Evolutionary conservation across 1,140 invertebrate species (phyloP), one percentile per base, ranked within the genome.

Genomic region (Neodiprion fabricii): DNA sequence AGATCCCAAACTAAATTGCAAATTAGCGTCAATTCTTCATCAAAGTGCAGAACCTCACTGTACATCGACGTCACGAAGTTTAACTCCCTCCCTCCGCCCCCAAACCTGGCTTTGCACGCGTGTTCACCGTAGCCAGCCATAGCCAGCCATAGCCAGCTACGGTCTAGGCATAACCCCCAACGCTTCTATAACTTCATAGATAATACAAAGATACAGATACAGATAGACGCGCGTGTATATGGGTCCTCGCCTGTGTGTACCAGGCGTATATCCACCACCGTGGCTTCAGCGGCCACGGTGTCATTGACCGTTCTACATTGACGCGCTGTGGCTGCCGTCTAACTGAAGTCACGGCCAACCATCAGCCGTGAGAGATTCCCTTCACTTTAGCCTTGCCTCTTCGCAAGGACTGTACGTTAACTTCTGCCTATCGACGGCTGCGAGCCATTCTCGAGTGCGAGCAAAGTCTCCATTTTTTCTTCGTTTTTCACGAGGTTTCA

Each of bases 261-360:
- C 74, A 80, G 79, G 73, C 77, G 76, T 77, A 23, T 11, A 70
- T 47, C 71, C 40, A 28, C 23, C 67, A 40, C 66, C 21, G 78
- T 74, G 75, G 76, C 77, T 72, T 73, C 78, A 77, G 76, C 78
- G 80, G 80, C 78, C 72, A 75, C 78, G 76, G 81, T 87, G 86
- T 88, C 86, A 88, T 86, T 84, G 87, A 88, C 87, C 86, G 87
- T 88, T 88, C 87, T 88, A 88, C 86, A 88, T 88, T 88, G 86
- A 88, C 87, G 86, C 86, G 85, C 81, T 87, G 84, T 82, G 83
- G 82, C 82, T 80, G 84, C 83, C 85, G 85, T 82, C 84, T 84
- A 83, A 85, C 85, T 86, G 86, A 87, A 87, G 86, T 88, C 86
- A 88, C 83, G 86, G 86, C 86, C 86, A 86, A 83, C 83, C 86